These are phyloP conservation scores for Nothoprocta perdicaria DNA, from an alignment of 2,113 vertebrate species.

Conservation along the genomic window DNA sequence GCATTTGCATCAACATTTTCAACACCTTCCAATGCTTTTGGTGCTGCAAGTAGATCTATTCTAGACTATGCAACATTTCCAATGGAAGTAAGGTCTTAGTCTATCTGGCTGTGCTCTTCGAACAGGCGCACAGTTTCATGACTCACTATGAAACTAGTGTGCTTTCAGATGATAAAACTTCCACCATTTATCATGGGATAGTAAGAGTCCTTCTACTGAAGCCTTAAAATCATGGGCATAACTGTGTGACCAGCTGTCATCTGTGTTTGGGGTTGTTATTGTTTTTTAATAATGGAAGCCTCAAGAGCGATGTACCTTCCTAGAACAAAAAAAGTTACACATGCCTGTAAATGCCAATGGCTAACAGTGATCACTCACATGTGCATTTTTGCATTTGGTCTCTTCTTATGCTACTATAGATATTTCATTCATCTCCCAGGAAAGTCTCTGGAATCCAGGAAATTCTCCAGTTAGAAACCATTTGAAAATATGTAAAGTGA, in stretches of 20 bases:
- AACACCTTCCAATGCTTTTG: neutral
- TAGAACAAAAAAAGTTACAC: neutral
- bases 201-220: neutral
- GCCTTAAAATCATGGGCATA: neutral
- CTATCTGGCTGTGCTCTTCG: neutral
- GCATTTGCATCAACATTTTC: neutral
- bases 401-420: neutral
- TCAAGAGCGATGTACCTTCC: neutral
- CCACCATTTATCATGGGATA: neutral
- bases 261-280: neutral
- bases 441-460: neutral
- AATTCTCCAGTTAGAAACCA: neutral
- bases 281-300: neutral
- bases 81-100: neutral
- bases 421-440: neutral
- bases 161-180: neutral
- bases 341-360: neutral
- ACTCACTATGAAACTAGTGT: neutral
- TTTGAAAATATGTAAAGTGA: neutral
- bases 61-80: neutral
- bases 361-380: neutral
- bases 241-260: neutral
- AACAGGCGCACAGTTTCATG: neutral
- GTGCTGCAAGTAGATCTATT: neutral
- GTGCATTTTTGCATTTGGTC: neutral